Base-by-base conservation (phyloP, 2,113 vertebrate genomes). In the Coryphaenoides rupestris region DNA sequence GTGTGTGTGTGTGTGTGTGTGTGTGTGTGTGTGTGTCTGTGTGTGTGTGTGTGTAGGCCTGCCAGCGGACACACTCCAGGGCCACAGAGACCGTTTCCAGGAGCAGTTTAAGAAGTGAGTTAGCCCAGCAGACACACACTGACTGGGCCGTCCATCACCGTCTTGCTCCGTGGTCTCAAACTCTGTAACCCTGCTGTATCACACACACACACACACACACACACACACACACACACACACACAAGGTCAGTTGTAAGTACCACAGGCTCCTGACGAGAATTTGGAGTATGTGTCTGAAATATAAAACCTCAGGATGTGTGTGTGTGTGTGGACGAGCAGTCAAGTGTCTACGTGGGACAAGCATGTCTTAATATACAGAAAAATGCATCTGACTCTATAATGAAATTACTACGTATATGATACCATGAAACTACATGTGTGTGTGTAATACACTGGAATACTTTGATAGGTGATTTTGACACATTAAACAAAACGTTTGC, bases 81-180 rank as follows among this genome's bases (percentile, higher is more conserved):
- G 97, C 55, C 97, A 99, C 89, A 91, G 95, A 74, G 96, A 98
- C 83, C 95, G 97, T 55, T 99, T 99, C 89, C 90, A 96, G 84
- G 97, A 98, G 73, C 97, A 98, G 87, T 99, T 99, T 82, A 94
- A 92, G 64, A 98, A 98, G 97, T 99, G 86, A 87, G 90, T 81
- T 70, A 5, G 56, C 66, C 69, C 63, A 33, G 7, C 66, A 21
- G 17, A 50, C 28, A 17, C 22, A 21, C 14, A 47, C 1, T 54
- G 55, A 40, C 33, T 7, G 33, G 33, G 7, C 7, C 33, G 33
- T 40, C 33, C 33, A 40, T 40, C 33, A 40, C 33, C 7, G 1
- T 40, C 33, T 7, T n/a, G n/a, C n/a, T 12, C 33, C 9, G 9
- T 10, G 6, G 7, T 7, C 33, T 40, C 33, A 40, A 40, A 40